A percentile compares a stretch with the other conserved stretches of the same genome.
These are phyloP conservation scores for Sitta carolinensis DNA, from an alignment of 2,797 vertebrate species.

Conservation along the genomic window DNA sequence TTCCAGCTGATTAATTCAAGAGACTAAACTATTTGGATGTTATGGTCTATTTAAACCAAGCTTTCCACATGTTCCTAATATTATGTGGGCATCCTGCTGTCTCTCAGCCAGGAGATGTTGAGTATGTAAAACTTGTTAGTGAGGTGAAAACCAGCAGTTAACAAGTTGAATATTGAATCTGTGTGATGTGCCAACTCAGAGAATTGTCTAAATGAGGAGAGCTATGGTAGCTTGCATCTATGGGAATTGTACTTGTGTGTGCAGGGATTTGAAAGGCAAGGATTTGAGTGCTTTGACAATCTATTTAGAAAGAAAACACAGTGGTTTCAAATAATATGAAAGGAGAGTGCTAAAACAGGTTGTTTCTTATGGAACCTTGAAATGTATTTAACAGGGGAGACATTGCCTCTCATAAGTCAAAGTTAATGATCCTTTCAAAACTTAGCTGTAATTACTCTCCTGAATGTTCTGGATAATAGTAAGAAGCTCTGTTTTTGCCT, in stretches of 20 bases:
- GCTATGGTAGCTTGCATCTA: background rate
- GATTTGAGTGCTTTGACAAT: constrained; percentile 64
- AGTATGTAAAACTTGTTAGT: background rate
- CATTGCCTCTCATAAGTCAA: constrained; percentile 51
- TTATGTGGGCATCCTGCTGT: background rate
- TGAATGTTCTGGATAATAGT: constrained; percentile 57
- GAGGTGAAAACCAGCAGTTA: background rate
- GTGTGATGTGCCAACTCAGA: background rate
- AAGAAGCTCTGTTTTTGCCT: constrained; percentile 50
- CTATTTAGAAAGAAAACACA: constrained; percentile 22
- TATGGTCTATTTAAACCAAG: background rate
- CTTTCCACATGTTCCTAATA: background rate
- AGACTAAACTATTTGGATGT: background rate
- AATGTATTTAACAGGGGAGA: constrained; percentile 43
- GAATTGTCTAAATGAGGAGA: background rate
- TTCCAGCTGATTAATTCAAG: background rate
- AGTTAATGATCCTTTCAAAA: constrained; percentile 66
- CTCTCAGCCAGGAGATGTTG: background rate
- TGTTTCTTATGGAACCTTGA: constrained; percentile 57
- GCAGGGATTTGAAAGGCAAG: constrained; percentile 26
- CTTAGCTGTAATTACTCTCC: constrained; percentile 31
- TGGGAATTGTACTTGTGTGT: background rate
- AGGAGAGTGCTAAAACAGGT: constrained; percentile 29
- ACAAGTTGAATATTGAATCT: background rate
- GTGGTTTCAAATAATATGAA: background rate